Conservation (phyloP, 2,888 invertebrate genomes). For the Ophion obscuratus region DNA sequence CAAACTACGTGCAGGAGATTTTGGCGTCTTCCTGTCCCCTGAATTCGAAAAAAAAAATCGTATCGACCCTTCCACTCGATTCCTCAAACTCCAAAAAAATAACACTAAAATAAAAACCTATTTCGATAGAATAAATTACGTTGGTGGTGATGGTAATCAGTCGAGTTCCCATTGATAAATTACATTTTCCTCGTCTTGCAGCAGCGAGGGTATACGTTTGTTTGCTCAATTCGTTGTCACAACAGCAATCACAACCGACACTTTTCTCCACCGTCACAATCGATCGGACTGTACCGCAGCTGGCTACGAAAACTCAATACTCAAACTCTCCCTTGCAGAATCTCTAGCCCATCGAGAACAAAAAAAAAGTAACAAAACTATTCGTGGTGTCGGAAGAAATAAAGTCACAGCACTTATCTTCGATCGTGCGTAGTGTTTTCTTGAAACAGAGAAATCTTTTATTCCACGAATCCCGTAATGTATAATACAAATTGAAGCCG, state of each 20-base stretch:
- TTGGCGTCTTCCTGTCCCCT: not conserved
- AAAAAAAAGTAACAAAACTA: slow-evolving; percentile 23
- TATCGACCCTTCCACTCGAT: not conserved
- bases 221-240: slow-evolving; percentile 74
- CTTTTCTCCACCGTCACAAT: not conserved
- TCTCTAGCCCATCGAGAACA: slow-evolving; percentile 39
- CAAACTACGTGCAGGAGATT: slow-evolving; percentile 12
- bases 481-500: slow-evolving; percentile 68
- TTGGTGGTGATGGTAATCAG: not conserved
- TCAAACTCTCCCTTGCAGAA: slow-evolving; percentile 53
- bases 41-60: slow-evolving; percentile 22
- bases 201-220: slow-evolving; percentile 13
- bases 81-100: not conserved
- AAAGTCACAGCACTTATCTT: slow-evolving; percentile 20
- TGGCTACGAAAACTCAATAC: slow-evolving; percentile 70
- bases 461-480: slow-evolving; percentile 51
- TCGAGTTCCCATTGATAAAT: not conserved
- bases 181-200: slow-evolving; percentile 7
- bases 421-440: slow-evolving; percentile 31
- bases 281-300: slow-evolving; percentile 70
- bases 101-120: not conserved
- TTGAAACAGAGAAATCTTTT: not conserved
- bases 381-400: not conserved
- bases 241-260: slow-evolving; percentile 75
- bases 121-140: not conserved